Conservation (phyloP, 2,888 invertebrate species). For the Apomyelois bistriatella region DNA sequence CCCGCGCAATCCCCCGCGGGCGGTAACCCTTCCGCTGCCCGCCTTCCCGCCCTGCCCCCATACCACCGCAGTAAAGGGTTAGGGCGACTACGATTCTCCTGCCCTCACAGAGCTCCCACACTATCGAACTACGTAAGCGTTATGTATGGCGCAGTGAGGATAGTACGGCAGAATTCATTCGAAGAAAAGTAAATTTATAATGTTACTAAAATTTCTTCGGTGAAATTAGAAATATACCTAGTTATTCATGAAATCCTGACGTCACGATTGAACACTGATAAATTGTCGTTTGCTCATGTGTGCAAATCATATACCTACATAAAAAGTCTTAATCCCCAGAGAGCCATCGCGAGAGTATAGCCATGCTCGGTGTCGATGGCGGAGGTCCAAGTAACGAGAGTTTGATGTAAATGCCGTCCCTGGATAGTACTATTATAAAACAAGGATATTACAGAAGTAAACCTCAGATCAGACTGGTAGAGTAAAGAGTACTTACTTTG, state of each 20-base stretch:
- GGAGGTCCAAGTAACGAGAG: slow-evolving; percentile 54
- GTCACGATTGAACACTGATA: not conserved
- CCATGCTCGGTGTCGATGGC: slow-evolving; percentile 36
- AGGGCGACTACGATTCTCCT: slow-evolving; percentile 55
- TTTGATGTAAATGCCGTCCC: slow-evolving; percentile 66
- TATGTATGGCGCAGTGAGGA: not conserved
- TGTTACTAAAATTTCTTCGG: too few species aligned
- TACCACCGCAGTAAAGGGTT: slow-evolving; percentile 68
- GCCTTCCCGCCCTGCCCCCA: slow-evolving; percentile 52
- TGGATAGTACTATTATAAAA: slow-evolving; percentile 26
- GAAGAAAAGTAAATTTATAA: too few species aligned
- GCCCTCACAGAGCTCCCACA: slow-evolving; percentile 46
- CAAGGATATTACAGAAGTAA: not conserved
- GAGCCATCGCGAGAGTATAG: slow-evolving; percentile 28
- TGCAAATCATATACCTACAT: not conserved
- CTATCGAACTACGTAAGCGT: slow-evolving; percentile 31
- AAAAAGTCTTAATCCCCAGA: slow-evolving; percentile 28
- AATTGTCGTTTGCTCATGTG: not conserved
- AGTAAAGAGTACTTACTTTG: too few species aligned
- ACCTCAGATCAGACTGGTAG: not conserved
- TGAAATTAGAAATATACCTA: too few species aligned
- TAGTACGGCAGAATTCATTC: too few species aligned
- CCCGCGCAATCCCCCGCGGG: slow-evolving; percentile 43
- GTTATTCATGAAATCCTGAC: too few species aligned
- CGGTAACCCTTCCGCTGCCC: slow-evolving; percentile 75